phyloP scores from a whole-genome alignment of 2,797 vertebrate species.

The Centropyge bicolor region DNA sequence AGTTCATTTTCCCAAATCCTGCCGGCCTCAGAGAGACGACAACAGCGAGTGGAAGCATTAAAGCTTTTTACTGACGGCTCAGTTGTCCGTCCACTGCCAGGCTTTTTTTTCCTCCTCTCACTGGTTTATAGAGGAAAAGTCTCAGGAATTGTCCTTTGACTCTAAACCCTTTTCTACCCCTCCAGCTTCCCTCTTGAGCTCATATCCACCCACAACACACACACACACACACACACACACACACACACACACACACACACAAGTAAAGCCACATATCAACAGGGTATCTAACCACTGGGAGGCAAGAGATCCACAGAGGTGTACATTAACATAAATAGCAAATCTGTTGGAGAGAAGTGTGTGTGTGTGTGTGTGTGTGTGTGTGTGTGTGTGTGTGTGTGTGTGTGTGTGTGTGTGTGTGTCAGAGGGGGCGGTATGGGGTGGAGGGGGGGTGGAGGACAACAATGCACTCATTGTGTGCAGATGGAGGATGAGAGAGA shows the following conservation, averaged over 20 bases:
- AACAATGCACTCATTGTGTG: slow-evolving; percentile 92
- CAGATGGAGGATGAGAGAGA: slow-evolving; percentile 61
- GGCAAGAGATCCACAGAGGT: slow-evolving; percentile 86
- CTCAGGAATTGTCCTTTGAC: slow-evolving; percentile 85
- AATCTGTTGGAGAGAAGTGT: slow-evolving; percentile 76
- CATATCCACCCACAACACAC: slow-evolving; percentile 70
- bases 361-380: slow-evolving; percentile 31
- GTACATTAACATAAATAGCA: slow-evolving; percentile 89
- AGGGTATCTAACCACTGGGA: slow-evolving; percentile 84
- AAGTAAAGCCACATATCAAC: slow-evolving; percentile 86
- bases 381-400: slow-evolving; percentile 37
- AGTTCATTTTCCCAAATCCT: slow-evolving; percentile 17
- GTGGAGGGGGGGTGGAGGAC: slow-evolving; percentile 71
- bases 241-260: slow-evolving; percentile 67
- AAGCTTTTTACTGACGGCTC: slow-evolving; percentile 27
- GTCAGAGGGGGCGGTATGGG: not conserved
- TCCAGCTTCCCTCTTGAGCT: slow-evolving; percentile 59
- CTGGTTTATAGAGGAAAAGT: slow-evolving; percentile 85
- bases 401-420: slow-evolving; percentile 19
- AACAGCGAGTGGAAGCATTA: slow-evolving; percentile 2
- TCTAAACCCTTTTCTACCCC: slow-evolving; percentile 71
- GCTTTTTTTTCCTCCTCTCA: slow-evolving; percentile 69
- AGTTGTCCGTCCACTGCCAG: slow-evolving; percentile 26
- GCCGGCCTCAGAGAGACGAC: slow-evolving; percentile 17
- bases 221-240: slow-evolving; percentile 75